Percentiles rank a stretch among this genome's conserved stretches.
phyloP scores from a whole-genome alignment of 2,888 invertebrate species.

The Hyposoter dolosus region DNA sequence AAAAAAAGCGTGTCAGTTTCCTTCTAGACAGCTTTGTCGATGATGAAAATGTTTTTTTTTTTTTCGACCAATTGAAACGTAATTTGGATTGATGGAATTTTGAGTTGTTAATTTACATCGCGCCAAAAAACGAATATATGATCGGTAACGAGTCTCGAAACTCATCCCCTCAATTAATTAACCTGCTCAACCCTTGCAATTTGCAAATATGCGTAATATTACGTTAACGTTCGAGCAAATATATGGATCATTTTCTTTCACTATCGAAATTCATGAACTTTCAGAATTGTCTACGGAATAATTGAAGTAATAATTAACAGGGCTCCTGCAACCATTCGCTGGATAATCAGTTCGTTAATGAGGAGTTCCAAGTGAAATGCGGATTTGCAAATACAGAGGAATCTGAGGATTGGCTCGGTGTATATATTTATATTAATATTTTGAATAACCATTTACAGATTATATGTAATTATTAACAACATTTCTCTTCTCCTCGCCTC shows the following conservation, averaged over 20 bases:
- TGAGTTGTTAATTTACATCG: background rate
- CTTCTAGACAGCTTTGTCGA: no score
- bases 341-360: slow-evolving; percentile 45
- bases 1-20: background rate
- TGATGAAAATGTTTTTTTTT: background rate
- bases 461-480: slow-evolving; percentile 42
- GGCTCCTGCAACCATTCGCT: background rate
- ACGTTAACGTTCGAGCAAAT: background rate
- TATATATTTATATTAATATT: slow-evolving; percentile 22
- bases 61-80: no score
- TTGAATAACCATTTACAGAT: slow-evolving; percentile 20
- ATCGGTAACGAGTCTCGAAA: background rate
- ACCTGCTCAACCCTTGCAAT: background rate
- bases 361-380: slow-evolving; percentile 22
- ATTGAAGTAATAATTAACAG: slow-evolving; percentile 44
- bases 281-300: slow-evolving; percentile 1
- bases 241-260: background rate
- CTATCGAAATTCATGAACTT: background rate
- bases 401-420: background rate
- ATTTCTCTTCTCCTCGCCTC: slow-evolving; percentile 19
- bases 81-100: background rate
- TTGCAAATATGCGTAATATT: background rate
- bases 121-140: background rate
- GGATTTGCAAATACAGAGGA: slow-evolving; percentile 10
- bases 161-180: background rate